These are phyloP conservation scores for Pteropus alecto DNA, from an alignment of 2,113 vertebrate genomes.

Conservation along the genomic window DNA sequence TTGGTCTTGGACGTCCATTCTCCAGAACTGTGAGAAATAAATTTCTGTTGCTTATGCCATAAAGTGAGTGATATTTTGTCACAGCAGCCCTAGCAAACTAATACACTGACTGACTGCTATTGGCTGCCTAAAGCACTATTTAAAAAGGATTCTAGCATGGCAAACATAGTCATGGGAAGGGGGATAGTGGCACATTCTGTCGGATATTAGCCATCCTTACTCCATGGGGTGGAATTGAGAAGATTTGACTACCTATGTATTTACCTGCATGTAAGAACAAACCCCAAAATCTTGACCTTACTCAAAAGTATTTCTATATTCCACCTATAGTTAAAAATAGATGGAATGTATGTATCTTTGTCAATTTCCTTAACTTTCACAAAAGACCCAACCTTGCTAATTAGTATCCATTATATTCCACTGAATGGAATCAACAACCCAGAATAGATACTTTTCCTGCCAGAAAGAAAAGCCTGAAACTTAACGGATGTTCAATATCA, in stretches of 20 bases:
- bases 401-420: not conserved
- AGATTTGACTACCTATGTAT: not conserved
- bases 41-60: not conserved
- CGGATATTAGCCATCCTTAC: not conserved
- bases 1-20: not conserved
- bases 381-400: not conserved
- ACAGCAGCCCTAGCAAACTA: not conserved
- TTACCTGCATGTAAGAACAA: not conserved
- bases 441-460: not conserved
- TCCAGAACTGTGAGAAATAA: not conserved
- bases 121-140: not conserved
- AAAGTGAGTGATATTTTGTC: not conserved
- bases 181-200: not conserved
- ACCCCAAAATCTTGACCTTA: not conserved
- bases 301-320: not conserved
- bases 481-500: not conserved
- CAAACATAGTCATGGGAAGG: not conserved
- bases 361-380: not conserved
- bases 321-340: not conserved
- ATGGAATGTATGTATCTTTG: not conserved
- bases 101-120: not conserved
- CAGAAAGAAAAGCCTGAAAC: not conserved
- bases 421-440: not conserved
- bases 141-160: not conserved
- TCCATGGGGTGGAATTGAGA: not conserved